Base-by-base conservation (phyloP, 2,888 invertebrate genomes). In the Philhelius pedissequus region DNA sequence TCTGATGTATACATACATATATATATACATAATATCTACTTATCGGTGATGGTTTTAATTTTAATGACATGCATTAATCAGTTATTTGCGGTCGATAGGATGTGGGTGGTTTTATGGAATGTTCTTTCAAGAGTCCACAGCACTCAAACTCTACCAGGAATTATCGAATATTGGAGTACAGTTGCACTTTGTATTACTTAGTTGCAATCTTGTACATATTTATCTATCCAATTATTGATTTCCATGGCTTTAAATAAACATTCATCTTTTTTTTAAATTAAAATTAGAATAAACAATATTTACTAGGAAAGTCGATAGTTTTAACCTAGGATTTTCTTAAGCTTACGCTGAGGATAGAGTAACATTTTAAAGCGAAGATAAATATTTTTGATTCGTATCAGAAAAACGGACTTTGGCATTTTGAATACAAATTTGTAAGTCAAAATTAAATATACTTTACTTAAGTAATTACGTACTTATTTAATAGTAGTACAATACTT, bases 41-140 rank as follows among this genome's bases (percentile, higher is more conserved):
- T 32, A 22, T 11, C 22, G 27, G 13, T 27, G 13, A 40, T 69
- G 43, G 60, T n/a, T 69, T 70, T 20, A 52, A 70, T 48, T 74
- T 62, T 38, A 80, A 80, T 52, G 7, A 4, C 25, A 52, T 43
- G 13, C 43, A 60, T 62, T 60, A 52, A 79, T 78, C 64, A 54
- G 68, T 35, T 27, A 38, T 15, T 76, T 40, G 15, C 13, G 18
- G 25, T 25, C 22, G 13, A 13, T 54, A 35, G 32, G 18, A 48
- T 20, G 48, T 7, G 27, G 20, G 35, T 32, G 6, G 27, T 45
- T n/a, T 18, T 32, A 3, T 20, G 54, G 2, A 5, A 18, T 9
- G 52, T 62, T 32, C 32, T 43, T 64, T 3, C 40, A 76, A 70
- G 48, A 58, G 64, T 64, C 56, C 75, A 40, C 43, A 71, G 50